Evolutionary conservation across 2,888 invertebrate genomes (phyloP), one percentile per base, ranked within the genome.

Genomic region (Rhamnusium bicolor): DNA sequence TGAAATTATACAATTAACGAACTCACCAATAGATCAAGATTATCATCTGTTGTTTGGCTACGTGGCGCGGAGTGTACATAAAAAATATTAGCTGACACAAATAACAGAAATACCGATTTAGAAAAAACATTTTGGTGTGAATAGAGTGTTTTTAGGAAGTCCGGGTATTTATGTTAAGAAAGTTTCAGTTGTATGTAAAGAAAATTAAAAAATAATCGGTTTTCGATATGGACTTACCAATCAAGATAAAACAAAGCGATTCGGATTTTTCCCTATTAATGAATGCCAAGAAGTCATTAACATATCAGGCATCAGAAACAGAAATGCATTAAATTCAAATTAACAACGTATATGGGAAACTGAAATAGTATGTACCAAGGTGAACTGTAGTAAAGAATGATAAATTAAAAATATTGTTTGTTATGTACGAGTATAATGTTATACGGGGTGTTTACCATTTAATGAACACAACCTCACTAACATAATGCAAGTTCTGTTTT

Each of bases 151-250:
- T n/a, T 3, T 27, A 6, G 8, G 24, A 54, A 54, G n/a, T 6
- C 14, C 2, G 1, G n/a, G 24, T 24, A 54, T 24, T 54, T 19
- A 54, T 24, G 27, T 4, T 8, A 54, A 5, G 24, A 4, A 40
- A 1, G 5, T 12, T 4, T n/a, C n/a, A 32, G 32, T 10, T 1
- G n/a, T n/a, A 24, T 24, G 24, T 24, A 6, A 24, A 6, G 6
- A 10, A 54, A 54, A 24, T 54, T 54, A 24, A n/a, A 6, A 10
- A 54, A 54, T 54, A 54, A 54, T 27, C n/a, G 24, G n/a, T 54
- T 24, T 54, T 21, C n/a, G n/a, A 53, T 21, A 53, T 53, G 12
- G 8, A 6, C 10, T 24, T 54, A 10, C 54, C 54, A 24, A 14
- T 54, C 27, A 27, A 54, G 54, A 24, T 54, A 21, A 21, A 10